Conservation (phyloP, 2,113 vertebrate genomes). For the Narcine bancroftii region DNA sequence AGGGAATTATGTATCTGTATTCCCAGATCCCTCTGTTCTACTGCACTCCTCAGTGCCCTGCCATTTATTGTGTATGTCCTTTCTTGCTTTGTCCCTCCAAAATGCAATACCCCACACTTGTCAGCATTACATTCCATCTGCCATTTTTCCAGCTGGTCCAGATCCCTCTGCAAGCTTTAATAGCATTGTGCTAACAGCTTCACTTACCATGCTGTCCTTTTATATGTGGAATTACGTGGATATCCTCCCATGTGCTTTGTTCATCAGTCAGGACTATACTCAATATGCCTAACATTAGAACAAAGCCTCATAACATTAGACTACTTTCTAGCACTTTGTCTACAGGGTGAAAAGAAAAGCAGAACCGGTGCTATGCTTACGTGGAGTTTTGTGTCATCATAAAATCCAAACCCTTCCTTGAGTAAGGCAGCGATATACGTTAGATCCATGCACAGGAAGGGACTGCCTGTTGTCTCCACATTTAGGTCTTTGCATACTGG, state of each 20-base stretch:
- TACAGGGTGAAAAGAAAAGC: background rate
- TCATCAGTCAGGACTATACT: background rate
- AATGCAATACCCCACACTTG: too few relatives aligned
- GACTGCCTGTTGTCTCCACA: slow-evolving; percentile 74
- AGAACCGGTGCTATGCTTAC: slow-evolving; percentile 49
- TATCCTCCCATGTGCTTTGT: background rate
- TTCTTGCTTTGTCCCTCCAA: too few relatives aligned
- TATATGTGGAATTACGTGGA: background rate
- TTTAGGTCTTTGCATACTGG: slow-evolving; percentile 89
- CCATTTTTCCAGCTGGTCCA: too few relatives aligned
- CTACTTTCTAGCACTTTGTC: background rate
- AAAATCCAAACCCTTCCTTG: slow-evolving; percentile 93
- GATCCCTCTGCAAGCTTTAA: too few relatives aligned
- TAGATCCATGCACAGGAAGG: slow-evolving; percentile 96
- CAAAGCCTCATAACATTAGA: background rate
- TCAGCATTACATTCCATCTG: too few relatives aligned
- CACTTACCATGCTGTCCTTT: too few relatives aligned
- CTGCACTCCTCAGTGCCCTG: too few relatives aligned
- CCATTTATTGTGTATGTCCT: too few relatives aligned
- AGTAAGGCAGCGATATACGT: slow-evolving; percentile 88
- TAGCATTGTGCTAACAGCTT: too few relatives aligned
- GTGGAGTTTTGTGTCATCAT: slow-evolving; percentile 77
- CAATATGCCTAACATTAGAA: background rate
- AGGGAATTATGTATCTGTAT: too few relatives aligned
- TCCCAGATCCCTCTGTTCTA: too few relatives aligned